A percentile compares a stretch with the other conserved stretches of the same genome.
Conservation (phyloP, 1,140 invertebrate species). For the Drosophila asahinai region DNA sequence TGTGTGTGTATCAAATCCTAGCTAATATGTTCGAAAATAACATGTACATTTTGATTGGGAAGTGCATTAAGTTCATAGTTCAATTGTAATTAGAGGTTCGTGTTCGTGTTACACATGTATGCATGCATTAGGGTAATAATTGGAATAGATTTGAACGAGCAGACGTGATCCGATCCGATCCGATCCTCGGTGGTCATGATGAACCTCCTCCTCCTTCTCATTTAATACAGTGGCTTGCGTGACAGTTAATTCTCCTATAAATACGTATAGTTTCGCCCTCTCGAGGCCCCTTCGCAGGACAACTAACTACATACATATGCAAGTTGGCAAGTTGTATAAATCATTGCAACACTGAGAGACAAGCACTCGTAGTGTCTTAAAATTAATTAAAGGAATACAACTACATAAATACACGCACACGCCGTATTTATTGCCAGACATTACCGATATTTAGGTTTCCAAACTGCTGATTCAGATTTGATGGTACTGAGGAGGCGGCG, state of each 20-base stretch:
- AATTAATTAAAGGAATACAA: constrained; percentile 67
- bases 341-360: constrained; percentile 47
- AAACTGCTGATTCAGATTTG: constrained; percentile 83
- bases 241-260: constrained; percentile 47
- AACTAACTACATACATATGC: constrained; percentile 36
- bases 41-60: constrained; percentile 46
- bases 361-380: constrained; percentile 43
- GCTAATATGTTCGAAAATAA: constrained; percentile 45
- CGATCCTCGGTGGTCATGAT: constrained; percentile 23
- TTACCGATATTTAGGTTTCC: constrained; percentile 85
- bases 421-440: constrained; percentile 83
- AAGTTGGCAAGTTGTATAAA: constrained; percentile 48
- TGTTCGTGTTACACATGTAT: constrained; percentile 52
- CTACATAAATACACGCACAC: constrained; percentile 45
- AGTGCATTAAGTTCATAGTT: constrained; percentile 55
- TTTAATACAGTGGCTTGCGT: constrained; percentile 43
- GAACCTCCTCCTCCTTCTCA: constrained; percentile 9
- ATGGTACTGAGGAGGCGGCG: constrained; percentile 62
- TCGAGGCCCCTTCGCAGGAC: constrained; percentile 9
- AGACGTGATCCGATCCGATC: constrained; percentile 31
- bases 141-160: constrained; percentile 47
- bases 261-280: constrained; percentile 32
- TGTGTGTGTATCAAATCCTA: constrained; percentile 45
- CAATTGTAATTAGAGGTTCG: constrained; percentile 55
- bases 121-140: constrained; percentile 41